Evolutionary conservation across 2,888 invertebrate species (phyloP), one percentile per base, ranked within the genome.

Genomic region (Apodemia duryi): DNA sequence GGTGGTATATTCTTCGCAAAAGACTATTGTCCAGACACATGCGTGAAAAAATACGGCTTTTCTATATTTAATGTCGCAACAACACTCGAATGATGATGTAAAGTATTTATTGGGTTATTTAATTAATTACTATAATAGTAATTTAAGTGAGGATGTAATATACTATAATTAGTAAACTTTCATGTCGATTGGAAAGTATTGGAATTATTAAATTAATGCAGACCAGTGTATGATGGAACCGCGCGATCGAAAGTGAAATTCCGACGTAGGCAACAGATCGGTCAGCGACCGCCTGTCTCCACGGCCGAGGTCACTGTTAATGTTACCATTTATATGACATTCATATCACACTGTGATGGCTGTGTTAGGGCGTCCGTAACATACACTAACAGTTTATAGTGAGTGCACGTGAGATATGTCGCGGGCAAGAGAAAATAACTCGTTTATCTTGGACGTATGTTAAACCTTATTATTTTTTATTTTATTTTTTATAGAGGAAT

Each of bases 251-350:
- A 70, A 70, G 69, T 68, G 69, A 70, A 70, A 67, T 62, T 52
- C 46, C 69, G 43, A 68, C 71, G 69, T 71, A 68, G 69, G 68
- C 71, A 62, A 66, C 64, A 65, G 74, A 71, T 71, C 75, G 77
- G 77, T 67, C 75, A 67, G 13, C 66, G 75, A 80, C 76, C 78
- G 49, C 71, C 60, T 49, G 62, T 28, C 62, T 1, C 54, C 3
- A 13, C 38, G 13, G 57, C 32, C 57, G 65, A 65, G 71, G 70
- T 71, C 69, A 72, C 38, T 66, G 67, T 62, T 69, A 70, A 70
- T 66, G 51, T 13, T 13, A 57, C 29, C 32, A 57, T 57, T 57
- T 57, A 35, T 57, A 35, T 57, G 57, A 32, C 57, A 57, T n/a
- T 35, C 32, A 2, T 54, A 29, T 28, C 54, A 54, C 28, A 28